Percentiles rank a stretch among this genome's conserved stretches.
phyloP scores from a whole-genome alignment of 1,140 invertebrate species.

The Cydia amplana region DNA sequence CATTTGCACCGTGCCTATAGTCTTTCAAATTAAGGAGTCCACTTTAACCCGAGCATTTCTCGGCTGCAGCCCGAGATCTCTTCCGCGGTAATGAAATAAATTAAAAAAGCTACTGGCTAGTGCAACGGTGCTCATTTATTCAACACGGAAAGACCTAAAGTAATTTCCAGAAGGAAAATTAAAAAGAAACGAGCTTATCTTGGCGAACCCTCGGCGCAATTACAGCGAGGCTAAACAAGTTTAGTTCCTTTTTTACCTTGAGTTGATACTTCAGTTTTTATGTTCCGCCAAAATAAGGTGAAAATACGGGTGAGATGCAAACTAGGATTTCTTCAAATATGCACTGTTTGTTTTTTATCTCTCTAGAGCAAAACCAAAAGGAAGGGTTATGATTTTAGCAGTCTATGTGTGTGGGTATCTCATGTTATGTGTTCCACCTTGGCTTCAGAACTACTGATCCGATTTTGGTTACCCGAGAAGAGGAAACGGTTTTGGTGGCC shows the following conservation, averaged over 20 bases:
- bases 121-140: constrained; percentile 65
- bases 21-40: background rate
- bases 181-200: constrained; percentile 68
- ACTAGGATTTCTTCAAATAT: no score
- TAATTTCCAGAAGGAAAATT: constrained; percentile 65
- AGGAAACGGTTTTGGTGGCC: no score
- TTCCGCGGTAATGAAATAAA: constrained; percentile 56
- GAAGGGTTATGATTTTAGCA: no score
- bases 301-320: no score
- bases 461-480: no score
- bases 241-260: constrained; percentile 46
- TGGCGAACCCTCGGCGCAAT: constrained; percentile 55
- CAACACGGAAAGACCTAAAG: constrained; percentile 56
- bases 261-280: constrained; percentile 4
- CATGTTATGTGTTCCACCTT: no score
- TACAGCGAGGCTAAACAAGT: constrained; percentile 57
- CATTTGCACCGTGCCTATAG: background rate
- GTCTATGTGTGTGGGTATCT: no score
- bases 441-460: no score
- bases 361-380: no score
- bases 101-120: constrained; percentile 52
- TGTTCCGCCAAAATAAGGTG: background rate
- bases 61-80: constrained; percentile 47
- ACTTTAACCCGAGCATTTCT: constrained; percentile 40
- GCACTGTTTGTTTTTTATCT: no score